Base-by-base conservation (phyloP, 2,113 vertebrate genomes). In the Orcinus orca region DNA sequence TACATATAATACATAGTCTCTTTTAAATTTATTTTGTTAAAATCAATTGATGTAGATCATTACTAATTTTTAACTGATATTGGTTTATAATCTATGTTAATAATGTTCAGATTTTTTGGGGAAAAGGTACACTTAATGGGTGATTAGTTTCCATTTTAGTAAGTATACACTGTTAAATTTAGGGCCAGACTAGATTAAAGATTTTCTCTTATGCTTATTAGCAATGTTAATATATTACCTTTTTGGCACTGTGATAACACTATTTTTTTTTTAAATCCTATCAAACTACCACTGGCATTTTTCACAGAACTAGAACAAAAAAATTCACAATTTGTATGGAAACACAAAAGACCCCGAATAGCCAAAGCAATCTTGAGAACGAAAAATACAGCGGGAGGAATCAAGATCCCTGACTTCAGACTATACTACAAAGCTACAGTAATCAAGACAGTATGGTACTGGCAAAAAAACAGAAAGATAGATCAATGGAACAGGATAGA, bases 21-120 rank as follows among this genome's bases (percentile, higher is more conserved):
- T 70, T 76, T 33, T 55, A 74, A 50, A 58, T 17, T 33, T 33
- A 38, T 83, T 79, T 96, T 82, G 14, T 84, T 58, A 88, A 79
- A 6, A 29, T 7, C 26, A n/a, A 23, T 7, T 3, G 1, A 68
- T 55, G 80, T 14, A 29, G 73, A 31, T 13, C 3, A 38, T n/a
- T 60, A n/a, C 63, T 31, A 10, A 67, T 68, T 85, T 21, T 21
- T 18, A 1, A 44, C 67, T 90, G 47, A 29, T 62, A 73, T 55
- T n/a, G 23, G 0, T 29, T 81, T 74, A 55, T 88, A 47, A 74
- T 50, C 31, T 68, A 38, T 50, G 14, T 31, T n/a, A 90, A 67
- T 3, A 60, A 36, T 36, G n/a, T 33, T 67, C 5, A 80, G 8
- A 77, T 81, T 44, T 83, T 73, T n/a, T 90, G 15, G 18, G 29